Base-by-base conservation (phyloP, 2,113 vertebrate species). In the Oriolus oriolus region DNA sequence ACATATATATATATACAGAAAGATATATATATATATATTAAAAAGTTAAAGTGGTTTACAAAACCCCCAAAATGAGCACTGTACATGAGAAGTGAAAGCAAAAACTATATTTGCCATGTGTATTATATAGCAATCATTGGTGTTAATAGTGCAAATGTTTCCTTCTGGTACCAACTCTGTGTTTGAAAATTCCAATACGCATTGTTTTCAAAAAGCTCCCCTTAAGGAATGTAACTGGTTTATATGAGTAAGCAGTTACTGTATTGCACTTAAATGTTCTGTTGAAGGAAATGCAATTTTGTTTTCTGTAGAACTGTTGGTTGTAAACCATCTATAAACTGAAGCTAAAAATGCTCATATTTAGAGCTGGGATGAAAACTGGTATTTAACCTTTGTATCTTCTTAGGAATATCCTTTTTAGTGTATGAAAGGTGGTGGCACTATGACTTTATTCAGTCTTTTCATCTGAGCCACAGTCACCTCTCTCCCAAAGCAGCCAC, bases 151-250 rank as follows among this genome's bases (percentile, higher is more conserved):
- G 97, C 97, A 97, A 96, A 98, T 96, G 95, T 97, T 98, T 98
- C 95, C 97, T 98, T 97, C 97, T 98, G 97, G 96, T 98, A 98
- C 96, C 97, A 97, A 96, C 97, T 97, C 84, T 96, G 97, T 98
- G 98, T 98, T 98, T 98, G 97, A 97, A 97, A 96, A 97, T 97
- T 95, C 90, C 88, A 91, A 97, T 96, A 95, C 84, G 93, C 97
- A 98, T 97, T 97, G 98, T 97, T 98, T 98, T 98, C 96, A 94
- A 98, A 98, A 98, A 98, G 98, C 97, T 98, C 97, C 98, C 97
- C 98, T 98, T 97, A 90, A 97, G 97, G 96, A 97, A 96, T 93
- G 97, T 97, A 98, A 97, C 97, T 98, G 98, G 94, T 98, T 97
- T 96, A 97, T 97, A 93, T 94, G 97, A 95, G 95, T 98, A 96